Evolutionary conservation across 2,888 invertebrate genomes (phyloP).

Genomic region (Phytoseiulus persimilis): DNA sequence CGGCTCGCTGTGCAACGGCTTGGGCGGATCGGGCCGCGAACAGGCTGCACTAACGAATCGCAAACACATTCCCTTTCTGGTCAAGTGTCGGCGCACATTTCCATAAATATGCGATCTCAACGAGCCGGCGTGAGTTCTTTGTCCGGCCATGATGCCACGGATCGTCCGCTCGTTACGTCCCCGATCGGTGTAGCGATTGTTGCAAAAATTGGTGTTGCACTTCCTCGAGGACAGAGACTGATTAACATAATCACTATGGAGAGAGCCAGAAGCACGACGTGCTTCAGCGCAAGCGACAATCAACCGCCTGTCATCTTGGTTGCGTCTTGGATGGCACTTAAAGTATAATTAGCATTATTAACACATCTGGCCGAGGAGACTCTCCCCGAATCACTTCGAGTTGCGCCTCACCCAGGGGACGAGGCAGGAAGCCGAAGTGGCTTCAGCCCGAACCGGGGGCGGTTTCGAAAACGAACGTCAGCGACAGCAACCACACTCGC

Average conservation of each 20-base stretch:
- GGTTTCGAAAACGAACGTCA: neutral
- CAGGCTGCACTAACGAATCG: neutral
- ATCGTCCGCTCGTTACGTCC: neutral
- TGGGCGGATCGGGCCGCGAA: too few species aligned
- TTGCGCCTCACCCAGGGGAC: neutral
- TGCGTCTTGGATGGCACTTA: constrained; percentile 15
- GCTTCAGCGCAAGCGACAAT: neutral
- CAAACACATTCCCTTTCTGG: neutral
- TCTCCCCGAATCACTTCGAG: neutral
- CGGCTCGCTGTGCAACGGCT: neutral
- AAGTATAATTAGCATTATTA: constrained; percentile 38
- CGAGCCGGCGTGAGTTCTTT: too few species aligned
- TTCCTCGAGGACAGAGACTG: neutral
- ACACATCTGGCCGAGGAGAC: neutral
- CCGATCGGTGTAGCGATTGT: neutral
- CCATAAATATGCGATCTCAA: neutral
- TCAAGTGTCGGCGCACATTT: neutral
- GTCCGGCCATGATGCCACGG: neutral
- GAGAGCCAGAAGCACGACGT: neutral
- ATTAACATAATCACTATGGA: neutral
- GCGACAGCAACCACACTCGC: neutral
- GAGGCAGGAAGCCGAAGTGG: neutral
- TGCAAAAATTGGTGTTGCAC: neutral
- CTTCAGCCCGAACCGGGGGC: neutral
- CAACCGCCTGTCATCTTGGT: neutral